phyloP scores from a whole-genome alignment of 2,888 invertebrate species.

The Drosophila niveifrons region DNA sequence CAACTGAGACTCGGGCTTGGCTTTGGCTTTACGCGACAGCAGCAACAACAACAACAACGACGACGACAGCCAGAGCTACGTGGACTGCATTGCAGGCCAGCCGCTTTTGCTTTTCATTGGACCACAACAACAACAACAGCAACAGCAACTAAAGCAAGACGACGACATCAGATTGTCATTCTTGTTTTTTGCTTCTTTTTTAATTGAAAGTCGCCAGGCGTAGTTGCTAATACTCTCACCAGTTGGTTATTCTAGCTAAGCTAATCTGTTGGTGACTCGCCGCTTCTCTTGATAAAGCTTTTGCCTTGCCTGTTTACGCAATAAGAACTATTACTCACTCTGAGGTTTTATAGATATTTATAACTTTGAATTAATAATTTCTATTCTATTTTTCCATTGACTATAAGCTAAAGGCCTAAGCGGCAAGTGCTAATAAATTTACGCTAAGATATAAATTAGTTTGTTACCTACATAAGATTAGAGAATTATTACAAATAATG shows the following conservation, averaged over 20 bases:
- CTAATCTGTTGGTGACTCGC: background rate
- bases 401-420: too few species aligned
- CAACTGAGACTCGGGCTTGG: constrained; percentile 40
- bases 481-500: too few species aligned
- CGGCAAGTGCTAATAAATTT: too few species aligned
- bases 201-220: constrained; percentile 80
- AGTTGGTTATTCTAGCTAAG: constrained; percentile 1
- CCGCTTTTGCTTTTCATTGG: constrained; percentile 80
- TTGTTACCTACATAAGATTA: too few species aligned
- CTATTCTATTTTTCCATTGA: too few species aligned
- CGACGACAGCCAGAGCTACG: constrained; percentile 26
- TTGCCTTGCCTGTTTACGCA: background rate
- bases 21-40: constrained; percentile 35
- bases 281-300: too few species aligned
- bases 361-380: too few species aligned
- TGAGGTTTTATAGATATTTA: too few species aligned
- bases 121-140: constrained; percentile 57
- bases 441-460: too few species aligned
- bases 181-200: constrained; percentile 80
- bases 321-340: too few species aligned
- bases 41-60: constrained; percentile 7
- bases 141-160: constrained; percentile 23
- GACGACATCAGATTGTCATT: constrained; percentile 79
- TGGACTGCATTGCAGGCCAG: constrained; percentile 70
- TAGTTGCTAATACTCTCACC: constrained; percentile 68